A percentile compares a stretch with the other conserved stretches of the same genome.
Evolutionary conservation across 2,888 invertebrate genomes (phyloP).

Genomic region (Cephalotes varians): DNA sequence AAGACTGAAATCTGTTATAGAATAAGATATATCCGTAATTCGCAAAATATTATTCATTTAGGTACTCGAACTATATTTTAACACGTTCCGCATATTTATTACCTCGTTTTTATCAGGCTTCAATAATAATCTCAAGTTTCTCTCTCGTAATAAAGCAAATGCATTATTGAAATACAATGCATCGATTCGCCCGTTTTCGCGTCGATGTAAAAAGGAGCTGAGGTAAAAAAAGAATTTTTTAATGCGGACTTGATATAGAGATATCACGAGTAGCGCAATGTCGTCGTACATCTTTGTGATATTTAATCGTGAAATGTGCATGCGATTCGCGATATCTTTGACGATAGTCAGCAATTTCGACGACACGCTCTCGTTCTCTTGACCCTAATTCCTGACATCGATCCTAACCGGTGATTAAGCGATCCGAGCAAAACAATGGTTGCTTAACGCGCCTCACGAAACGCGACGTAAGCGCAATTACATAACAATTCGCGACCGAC

Average conservation of each 20-base stretch:
- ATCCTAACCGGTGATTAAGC: slow-evolving; percentile 61
- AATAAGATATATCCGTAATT: not conserved
- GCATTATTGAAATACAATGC: not conserved
- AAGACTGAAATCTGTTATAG: not conserved
- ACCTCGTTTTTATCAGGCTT: not conserved
- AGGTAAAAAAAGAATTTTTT: not conserved
- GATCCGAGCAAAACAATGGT: slow-evolving; percentile 59
- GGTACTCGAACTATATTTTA: not conserved
- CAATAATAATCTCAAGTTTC: not conserved
- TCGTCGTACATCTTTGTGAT: not conserved
- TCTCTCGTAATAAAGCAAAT: not conserved
- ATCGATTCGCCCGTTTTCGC: not conserved
- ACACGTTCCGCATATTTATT: not conserved
- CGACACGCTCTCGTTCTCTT: slow-evolving; percentile 29
- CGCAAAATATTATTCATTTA: not conserved
- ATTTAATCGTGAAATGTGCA: too few relatives aligned
- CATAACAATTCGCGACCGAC: slow-evolving; percentile 63
- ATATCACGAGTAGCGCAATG: not conserved
- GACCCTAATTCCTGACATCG: slow-evolving; percentile 64
- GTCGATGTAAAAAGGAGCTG: not conserved
- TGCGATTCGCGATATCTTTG: slow-evolving; percentile 6
- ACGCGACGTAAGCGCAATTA: slow-evolving; percentile 68
- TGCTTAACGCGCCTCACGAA: slow-evolving; percentile 68
- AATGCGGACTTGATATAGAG: not conserved
- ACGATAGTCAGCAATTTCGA: slow-evolving; percentile 44